Percentiles rank a stretch among this genome's conserved stretches.
phyloP scores from a whole-genome alignment of 2,888 invertebrate genomes.

The Metallyticus violacea region DNA sequence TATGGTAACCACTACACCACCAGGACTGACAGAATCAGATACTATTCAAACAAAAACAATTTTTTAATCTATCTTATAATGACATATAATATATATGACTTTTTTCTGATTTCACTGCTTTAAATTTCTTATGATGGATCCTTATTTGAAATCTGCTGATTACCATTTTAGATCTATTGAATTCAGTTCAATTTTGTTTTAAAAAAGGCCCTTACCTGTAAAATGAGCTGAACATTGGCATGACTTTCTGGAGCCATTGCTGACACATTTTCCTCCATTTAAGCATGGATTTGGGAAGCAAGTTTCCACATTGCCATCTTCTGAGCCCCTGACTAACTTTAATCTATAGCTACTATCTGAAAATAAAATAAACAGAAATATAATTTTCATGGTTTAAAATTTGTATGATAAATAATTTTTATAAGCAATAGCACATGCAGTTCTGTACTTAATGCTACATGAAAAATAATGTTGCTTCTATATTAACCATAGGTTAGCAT shows the following conservation, averaged over 20 bases:
- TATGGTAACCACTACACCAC: too few species aligned
- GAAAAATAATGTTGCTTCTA: too few species aligned
- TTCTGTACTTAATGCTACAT: too few species aligned
- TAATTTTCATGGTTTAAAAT: too few species aligned
- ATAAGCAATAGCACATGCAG: too few species aligned
- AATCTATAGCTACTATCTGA: constrained; percentile 62
- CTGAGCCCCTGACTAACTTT: constrained; percentile 59
- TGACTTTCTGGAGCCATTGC: constrained; percentile 54
- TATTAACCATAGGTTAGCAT: too few species aligned
- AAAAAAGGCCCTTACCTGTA: constrained; percentile 57
- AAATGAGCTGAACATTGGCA: constrained; percentile 51
- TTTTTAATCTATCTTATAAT: too few species aligned
- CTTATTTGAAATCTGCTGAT: neutral
- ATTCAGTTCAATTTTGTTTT: neutral
- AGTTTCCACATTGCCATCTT: constrained; percentile 60
- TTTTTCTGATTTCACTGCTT: too few species aligned
- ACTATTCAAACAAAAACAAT: too few species aligned
- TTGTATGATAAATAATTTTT: too few species aligned
- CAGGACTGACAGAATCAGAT: too few species aligned
- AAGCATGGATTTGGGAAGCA: constrained; percentile 73
- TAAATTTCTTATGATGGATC: neutral
- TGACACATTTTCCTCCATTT: constrained; percentile 65
- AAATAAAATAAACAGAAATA: constrained; percentile 34
- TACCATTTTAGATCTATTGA: neutral
- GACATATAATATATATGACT: too few species aligned